A percentile compares a stretch with the other conserved stretches of the same genome.
Conservation (phyloP, 2,888 invertebrate species). For the Drosophila phalerata region DNA sequence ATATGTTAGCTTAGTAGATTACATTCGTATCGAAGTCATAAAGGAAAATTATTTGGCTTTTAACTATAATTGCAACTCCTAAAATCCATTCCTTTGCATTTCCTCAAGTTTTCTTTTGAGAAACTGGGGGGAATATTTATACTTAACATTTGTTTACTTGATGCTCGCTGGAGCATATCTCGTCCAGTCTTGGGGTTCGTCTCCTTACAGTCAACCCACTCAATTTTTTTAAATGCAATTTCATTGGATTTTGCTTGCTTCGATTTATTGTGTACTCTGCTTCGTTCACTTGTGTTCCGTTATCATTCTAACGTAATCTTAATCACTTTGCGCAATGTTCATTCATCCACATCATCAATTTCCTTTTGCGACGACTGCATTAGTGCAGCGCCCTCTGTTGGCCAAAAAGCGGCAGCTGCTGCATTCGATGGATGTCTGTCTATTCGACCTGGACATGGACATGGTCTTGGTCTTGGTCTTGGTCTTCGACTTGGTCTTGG, state of each 20-base stretch:
- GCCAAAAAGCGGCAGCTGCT: constrained; percentile 30
- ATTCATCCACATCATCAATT: constrained; percentile 85
- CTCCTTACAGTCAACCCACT: constrained; percentile 18
- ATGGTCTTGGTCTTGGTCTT: not conserved
- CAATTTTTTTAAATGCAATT: constrained; percentile 63
- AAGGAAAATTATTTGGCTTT: constrained; percentile 5
- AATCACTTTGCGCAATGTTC: constrained; percentile 84
- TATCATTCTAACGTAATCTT: constrained; percentile 83
- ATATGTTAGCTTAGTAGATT: not conserved
- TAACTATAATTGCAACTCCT: constrained; percentile 4
- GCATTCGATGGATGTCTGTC: constrained; percentile 54
- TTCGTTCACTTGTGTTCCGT: constrained; percentile 39
- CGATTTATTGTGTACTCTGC: constrained; percentile 62
- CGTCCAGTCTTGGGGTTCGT: constrained; percentile 17
- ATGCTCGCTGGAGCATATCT: constrained; percentile 32
- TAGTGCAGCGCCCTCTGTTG: constrained; percentile 60
- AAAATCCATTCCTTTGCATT: constrained; percentile 5
- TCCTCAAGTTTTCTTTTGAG: constrained; percentile 14
- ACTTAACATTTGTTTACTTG: constrained; percentile 45
- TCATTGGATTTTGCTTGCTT: constrained; percentile 55
- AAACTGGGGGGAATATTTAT: constrained; percentile 12
- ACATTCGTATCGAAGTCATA: not conserved
- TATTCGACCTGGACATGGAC: constrained; percentile 4
- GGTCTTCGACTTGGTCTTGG: no score
- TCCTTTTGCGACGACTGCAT: constrained; percentile 73